phyloP scores from a whole-genome alignment of 2,797 vertebrate species.

The Gadopsis marmoratus region DNA sequence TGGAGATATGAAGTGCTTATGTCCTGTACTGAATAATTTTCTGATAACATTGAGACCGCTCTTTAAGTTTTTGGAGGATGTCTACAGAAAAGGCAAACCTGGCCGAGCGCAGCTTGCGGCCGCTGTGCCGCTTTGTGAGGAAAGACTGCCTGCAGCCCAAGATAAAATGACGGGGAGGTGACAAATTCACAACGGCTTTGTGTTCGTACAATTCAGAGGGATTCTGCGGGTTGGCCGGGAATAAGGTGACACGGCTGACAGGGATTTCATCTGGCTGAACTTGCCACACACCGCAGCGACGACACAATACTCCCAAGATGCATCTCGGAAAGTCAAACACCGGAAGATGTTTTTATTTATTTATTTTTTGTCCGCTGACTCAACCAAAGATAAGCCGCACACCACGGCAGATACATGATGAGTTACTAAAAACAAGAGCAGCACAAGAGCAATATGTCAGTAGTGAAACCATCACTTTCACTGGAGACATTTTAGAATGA shows the following conservation, averaged over 20 bases:
- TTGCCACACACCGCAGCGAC: constrained; percentile 64
- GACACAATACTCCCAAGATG: constrained; percentile 75
- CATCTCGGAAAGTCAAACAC: constrained; percentile 67
- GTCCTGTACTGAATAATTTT: constrained; percentile 78
- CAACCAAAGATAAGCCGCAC: constrained; percentile 20
- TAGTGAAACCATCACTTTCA: not conserved
- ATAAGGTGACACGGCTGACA: constrained; percentile 82
- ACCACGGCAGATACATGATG: constrained; percentile 17
- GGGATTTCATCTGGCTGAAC: constrained; percentile 81
- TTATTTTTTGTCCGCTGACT: not conserved
- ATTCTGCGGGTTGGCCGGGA: constrained; percentile 76
- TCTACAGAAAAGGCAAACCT: constrained; percentile 56
- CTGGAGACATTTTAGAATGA: not conserved
- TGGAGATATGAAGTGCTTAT: constrained; percentile 72
- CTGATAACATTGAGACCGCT: constrained; percentile 84
- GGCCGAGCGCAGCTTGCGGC: constrained; percentile 65
- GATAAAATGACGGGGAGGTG: constrained; percentile 86
- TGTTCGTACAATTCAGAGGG: constrained; percentile 80
- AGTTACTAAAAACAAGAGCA: constrained; percentile 14
- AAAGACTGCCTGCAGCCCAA: constrained; percentile 78
- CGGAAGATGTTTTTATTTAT: constrained; percentile 5
- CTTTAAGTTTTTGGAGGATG: constrained; percentile 66
- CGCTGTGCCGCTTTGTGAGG: constrained; percentile 68
- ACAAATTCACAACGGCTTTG: constrained; percentile 86
- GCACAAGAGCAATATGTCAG: constrained; percentile 1